Conservation (phyloP, 1,140 invertebrate species). For the Melanaphis sacchari region DNA sequence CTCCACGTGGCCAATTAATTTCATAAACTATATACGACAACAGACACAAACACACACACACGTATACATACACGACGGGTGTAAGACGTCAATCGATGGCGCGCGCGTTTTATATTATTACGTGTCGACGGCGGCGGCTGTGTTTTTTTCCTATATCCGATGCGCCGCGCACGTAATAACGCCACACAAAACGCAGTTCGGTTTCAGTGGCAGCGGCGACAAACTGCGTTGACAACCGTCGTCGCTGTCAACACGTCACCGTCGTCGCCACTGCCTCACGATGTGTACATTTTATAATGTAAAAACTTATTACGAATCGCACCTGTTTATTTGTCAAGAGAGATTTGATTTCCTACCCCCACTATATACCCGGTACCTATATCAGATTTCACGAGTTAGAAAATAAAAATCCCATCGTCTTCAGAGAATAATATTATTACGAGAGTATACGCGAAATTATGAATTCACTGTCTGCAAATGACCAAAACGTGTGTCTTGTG, state of each 20-base stretch:
- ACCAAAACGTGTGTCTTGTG: background rate
- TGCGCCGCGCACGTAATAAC: slow-evolving; percentile 26
- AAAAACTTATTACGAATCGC: slow-evolving; percentile 37
- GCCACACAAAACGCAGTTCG: background rate
- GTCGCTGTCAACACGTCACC: slow-evolving; percentile 26
- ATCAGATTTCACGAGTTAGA: slow-evolving; percentile 3
- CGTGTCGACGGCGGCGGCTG: slow-evolving; percentile 17
- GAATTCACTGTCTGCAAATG: background rate
- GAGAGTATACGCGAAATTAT: background rate
- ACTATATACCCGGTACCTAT: background rate
- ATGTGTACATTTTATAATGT: slow-evolving; percentile 21
- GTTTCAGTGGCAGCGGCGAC: slow-evolving; percentile 41
- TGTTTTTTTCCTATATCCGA: slow-evolving; percentile 36
- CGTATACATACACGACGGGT: background rate
- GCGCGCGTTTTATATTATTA: slow-evolving; percentile 30
- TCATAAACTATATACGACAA: background rate
- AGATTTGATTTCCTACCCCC: background rate
- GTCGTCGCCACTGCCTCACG: background rate
- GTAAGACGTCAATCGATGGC: slow-evolving; percentile 49
- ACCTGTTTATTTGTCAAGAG: background rate
- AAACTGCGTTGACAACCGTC: slow-evolving; percentile 27
- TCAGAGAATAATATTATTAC: background rate
- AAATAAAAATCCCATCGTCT: background rate
- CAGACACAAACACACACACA: background rate
- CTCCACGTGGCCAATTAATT: slow-evolving; percentile 15